Evolutionary conservation across 2,888 invertebrate genomes (phyloP).

Genomic region (Amblyjoppa fuscipennis): DNA sequence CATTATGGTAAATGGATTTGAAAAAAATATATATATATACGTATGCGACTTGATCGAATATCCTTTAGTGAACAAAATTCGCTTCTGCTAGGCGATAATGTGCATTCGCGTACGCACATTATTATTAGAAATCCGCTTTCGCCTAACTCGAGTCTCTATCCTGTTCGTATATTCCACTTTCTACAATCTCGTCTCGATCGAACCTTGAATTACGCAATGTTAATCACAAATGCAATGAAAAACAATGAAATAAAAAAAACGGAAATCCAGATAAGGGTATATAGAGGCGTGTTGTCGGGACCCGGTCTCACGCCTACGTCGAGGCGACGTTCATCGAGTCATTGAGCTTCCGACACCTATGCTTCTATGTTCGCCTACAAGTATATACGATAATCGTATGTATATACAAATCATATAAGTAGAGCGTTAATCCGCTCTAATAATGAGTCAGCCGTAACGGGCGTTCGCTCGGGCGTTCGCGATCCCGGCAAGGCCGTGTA

Average conservation of each 20-base stretch:
- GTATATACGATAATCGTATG: conserved; percentile 18
- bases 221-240: conserved; percentile 45
- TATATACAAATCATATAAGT: conserved; percentile 48
- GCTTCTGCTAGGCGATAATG: conserved; percentile 6
- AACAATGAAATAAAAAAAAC: conserved; percentile 17
- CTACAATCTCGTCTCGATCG: conserved; percentile 69
- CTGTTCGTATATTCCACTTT: conserved; percentile 67
- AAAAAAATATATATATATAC: conserved; percentile 2
- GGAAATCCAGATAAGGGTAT: conserved; percentile 37
- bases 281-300: conserved; percentile 41
- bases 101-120: conserved; percentile 12
- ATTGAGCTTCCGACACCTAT: conserved; percentile 37
- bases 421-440: conserved; percentile 74
- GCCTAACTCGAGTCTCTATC: conserved; percentile 43
- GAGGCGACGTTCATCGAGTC: neutral
- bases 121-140: conserved; percentile 71
- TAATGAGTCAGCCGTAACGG: conserved; percentile 77
- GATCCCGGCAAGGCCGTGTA: conserved; percentile 74
- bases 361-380: conserved; percentile 8
- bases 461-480: conserved; percentile 60
- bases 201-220: conserved; percentile 73
- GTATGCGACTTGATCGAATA: conserved; percentile 37
- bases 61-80: conserved; percentile 38
- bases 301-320: conserved; percentile 53
- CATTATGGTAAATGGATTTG: conserved; percentile 49